phyloP scores from a whole-genome alignment of 1,140 invertebrate genomes.

The Melanaphis sacchari region DNA sequence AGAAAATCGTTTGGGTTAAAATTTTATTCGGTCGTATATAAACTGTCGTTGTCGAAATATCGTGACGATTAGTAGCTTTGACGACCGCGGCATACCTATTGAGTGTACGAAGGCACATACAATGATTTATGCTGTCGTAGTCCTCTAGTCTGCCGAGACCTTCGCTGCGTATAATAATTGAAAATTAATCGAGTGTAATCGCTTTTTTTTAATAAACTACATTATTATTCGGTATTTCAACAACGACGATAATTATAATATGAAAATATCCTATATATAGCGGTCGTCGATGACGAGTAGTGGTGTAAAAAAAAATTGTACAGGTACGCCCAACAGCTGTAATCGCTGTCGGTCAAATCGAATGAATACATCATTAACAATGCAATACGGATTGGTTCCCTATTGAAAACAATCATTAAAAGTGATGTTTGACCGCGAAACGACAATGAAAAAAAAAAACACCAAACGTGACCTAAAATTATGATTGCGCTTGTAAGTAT shows the following conservation, averaged over 20 bases:
- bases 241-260: background rate
- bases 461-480: slow-evolving; percentile 12
- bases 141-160: background rate
- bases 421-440: background rate
- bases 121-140: slow-evolving; percentile 2
- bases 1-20: background rate
- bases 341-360: background rate
- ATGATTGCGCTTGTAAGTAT: background rate
- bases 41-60: background rate
- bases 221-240: background rate
- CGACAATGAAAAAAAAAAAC: slow-evolving; percentile 1
- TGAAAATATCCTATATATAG: background rate
- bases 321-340: background rate
- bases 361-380: slow-evolving; percentile 11
- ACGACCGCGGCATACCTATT: background rate
- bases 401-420: slow-evolving; percentile 16
- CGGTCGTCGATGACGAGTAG: background rate
- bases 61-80: background rate
- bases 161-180: background rate
- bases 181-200: slow-evolving; percentile 14
- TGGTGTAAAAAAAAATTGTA: background rate
- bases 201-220: background rate
- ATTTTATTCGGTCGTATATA: background rate
- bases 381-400: slow-evolving; percentile 3
- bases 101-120: background rate